A percentile compares a stretch with the other conserved stretches of the same genome.
These are phyloP conservation scores for Pristis pectinata DNA, from an alignment of 2,797 vertebrate species.

Conservation along the genomic window DNA sequence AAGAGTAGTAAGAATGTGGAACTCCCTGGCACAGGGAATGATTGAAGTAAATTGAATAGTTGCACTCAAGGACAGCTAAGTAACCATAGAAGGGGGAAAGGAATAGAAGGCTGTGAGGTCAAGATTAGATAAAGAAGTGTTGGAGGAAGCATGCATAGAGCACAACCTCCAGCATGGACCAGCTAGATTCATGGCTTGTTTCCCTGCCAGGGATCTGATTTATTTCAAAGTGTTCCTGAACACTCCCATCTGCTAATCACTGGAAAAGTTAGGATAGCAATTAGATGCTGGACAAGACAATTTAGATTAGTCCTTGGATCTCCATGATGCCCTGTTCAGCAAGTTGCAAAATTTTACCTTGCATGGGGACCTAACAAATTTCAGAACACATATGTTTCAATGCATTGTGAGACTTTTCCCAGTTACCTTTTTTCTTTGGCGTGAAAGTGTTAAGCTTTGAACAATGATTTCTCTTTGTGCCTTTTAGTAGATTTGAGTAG, in stretches of 20 bases:
- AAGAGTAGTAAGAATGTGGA: background rate
- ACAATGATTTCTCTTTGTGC: background rate
- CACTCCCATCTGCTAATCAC: background rate
- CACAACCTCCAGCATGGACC: background rate
- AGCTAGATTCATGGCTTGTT: background rate
- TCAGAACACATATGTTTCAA: background rate
- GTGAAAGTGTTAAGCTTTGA: constrained; percentile 20
- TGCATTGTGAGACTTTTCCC: background rate
- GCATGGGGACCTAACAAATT: background rate
- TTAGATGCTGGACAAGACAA: background rate
- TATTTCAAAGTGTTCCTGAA: background rate
- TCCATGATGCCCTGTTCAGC: background rate
- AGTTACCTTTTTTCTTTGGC: background rate
- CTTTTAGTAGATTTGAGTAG: background rate
- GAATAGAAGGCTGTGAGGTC: background rate
- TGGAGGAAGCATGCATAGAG: background rate
- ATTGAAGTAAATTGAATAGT: background rate
- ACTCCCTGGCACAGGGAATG: background rate
- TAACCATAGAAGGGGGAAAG: background rate
- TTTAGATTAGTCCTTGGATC: background rate
- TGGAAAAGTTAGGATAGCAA: background rate
- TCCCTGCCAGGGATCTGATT: background rate
- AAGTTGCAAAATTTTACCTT: background rate
- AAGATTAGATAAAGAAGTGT: background rate
- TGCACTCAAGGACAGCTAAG: background rate